A percentile compares a stretch with the other conserved stretches of the same genome.
These are phyloP conservation scores for Xyrauchen texanus DNA, from an alignment of 2,113 vertebrate genomes.

Conservation along the genomic window DNA sequence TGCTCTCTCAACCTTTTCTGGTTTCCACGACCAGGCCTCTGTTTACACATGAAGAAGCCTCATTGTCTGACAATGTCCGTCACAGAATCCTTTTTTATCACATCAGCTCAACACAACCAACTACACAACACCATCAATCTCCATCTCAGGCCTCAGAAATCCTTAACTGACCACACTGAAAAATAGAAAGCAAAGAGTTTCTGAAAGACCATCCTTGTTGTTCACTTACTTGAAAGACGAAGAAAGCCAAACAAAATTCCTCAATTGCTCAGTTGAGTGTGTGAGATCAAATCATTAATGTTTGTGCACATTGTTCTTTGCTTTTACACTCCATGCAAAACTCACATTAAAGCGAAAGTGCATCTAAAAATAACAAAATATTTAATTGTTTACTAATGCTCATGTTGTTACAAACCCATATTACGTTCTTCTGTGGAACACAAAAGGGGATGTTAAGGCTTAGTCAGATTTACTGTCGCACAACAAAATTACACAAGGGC, in stretches of 20 bases:
- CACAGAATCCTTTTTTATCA: no score
- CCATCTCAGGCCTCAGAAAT: neutral
- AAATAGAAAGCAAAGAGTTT: neutral
- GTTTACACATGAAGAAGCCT: no score
- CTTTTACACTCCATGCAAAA: no score
- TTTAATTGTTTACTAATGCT: no score
- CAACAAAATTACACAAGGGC: no score
- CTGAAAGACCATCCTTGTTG: neutral
- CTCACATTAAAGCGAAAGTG: neutral
- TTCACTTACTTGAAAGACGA: constrained; percentile 9
- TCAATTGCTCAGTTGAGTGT: constrained; percentile 1
- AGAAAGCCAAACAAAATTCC: neutral
- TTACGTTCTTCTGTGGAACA: no score
- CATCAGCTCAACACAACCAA: neutral
- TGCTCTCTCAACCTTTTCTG: constrained; percentile 3
- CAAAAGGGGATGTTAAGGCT: no score
- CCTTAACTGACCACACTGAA: neutral
- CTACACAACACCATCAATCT: no score
- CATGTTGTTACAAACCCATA: no score
- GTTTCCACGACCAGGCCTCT: neutral
- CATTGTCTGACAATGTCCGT: no score
- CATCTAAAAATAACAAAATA: no score
- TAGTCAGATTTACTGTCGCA: no score
- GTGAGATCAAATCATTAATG: neutral
- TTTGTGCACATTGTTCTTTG: neutral